Evolutionary conservation across 2,888 invertebrate species (phyloP).

Genomic region (Chesias legatella): DNA sequence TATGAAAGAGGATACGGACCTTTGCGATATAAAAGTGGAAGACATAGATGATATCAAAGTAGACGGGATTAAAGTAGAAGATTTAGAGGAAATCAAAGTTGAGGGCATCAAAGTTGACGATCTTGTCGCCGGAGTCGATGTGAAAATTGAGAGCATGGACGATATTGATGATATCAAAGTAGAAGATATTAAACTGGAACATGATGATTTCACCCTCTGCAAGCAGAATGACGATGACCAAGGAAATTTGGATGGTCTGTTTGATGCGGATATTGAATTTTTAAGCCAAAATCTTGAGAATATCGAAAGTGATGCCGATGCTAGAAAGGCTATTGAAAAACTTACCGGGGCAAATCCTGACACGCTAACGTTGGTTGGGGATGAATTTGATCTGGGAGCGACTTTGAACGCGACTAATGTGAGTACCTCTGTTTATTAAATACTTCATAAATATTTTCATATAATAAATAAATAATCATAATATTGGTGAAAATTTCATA

Average conservation of each 20-base stretch:
- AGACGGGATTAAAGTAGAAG: slow-evolving; percentile 67
- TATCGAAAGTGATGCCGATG: slow-evolving; percentile 75
- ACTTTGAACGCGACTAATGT: slow-evolving; percentile 67
- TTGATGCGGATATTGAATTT: slow-evolving; percentile 76
- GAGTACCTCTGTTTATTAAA: too few species aligned
- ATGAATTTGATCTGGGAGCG: slow-evolving; percentile 73
- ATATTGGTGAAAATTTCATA: too few species aligned
- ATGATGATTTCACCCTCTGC: slow-evolving; percentile 62
- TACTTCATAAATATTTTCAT: neutral
- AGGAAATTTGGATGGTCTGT: slow-evolving; percentile 63
- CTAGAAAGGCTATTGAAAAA: slow-evolving; percentile 75
- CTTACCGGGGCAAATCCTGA: slow-evolving; percentile 73
- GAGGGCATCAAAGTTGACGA: slow-evolving; percentile 70
- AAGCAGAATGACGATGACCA: slow-evolving; percentile 63
- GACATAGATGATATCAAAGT: slow-evolving; percentile 74
- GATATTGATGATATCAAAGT: slow-evolving; percentile 66
- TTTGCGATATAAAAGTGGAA: slow-evolving; percentile 72
- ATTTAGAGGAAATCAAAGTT: slow-evolving; percentile 64
- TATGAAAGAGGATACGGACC: slow-evolving; percentile 64
- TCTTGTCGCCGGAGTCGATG: slow-evolving; percentile 48
- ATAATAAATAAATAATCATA: slow-evolving; percentile 1
- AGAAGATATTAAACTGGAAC: slow-evolving; percentile 69
- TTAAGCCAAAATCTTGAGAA: slow-evolving; percentile 71
- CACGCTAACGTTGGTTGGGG: slow-evolving; percentile 68
- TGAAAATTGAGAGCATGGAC: slow-evolving; percentile 68